Conservation (phyloP, 1,140 invertebrate species). For the Cydia amplana region DNA sequence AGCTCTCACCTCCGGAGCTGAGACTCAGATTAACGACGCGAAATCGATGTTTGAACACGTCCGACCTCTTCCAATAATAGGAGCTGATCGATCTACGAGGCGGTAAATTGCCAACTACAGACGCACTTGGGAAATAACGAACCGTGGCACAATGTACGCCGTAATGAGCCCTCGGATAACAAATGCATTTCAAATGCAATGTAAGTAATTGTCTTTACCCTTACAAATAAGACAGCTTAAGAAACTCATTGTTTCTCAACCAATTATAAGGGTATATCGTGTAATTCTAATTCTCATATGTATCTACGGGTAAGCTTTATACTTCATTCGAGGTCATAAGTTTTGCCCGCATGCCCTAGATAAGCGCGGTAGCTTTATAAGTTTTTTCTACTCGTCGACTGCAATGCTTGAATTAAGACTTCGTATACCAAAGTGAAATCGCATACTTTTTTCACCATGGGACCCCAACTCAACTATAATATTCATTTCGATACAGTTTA, state of each 20-base stretch:
- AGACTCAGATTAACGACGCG: slow-evolving; percentile 68
- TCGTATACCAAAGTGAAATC: no score
- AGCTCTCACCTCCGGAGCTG: slow-evolving; percentile 59
- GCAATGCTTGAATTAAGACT: no score
- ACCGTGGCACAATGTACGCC: slow-evolving; percentile 54
- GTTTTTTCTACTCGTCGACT: no score
- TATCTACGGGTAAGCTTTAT: not conserved
- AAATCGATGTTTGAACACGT: slow-evolving; percentile 78
- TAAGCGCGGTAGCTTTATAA: slow-evolving; percentile 29
- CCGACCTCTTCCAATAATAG: slow-evolving; percentile 75
- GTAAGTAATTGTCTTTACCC: slow-evolving; percentile 46
- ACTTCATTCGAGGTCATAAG: not conserved
- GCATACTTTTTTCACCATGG: no score
- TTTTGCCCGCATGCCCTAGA: not conserved
- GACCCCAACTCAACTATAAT: no score
- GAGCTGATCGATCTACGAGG: slow-evolving; percentile 66
- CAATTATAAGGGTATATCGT: slow-evolving; percentile 17
- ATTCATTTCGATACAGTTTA: no score
- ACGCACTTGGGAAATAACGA: slow-evolving; percentile 71
- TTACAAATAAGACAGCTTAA: slow-evolving; percentile 34
- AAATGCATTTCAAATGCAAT: slow-evolving; percentile 51
- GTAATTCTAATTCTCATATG: not conserved
- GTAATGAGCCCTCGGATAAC: slow-evolving; percentile 49
- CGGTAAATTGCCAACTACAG: slow-evolving; percentile 68
- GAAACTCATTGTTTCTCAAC: not conserved